phyloP scores from a whole-genome alignment of 2,113 vertebrate species.

The Mustelus asterias region DNA sequence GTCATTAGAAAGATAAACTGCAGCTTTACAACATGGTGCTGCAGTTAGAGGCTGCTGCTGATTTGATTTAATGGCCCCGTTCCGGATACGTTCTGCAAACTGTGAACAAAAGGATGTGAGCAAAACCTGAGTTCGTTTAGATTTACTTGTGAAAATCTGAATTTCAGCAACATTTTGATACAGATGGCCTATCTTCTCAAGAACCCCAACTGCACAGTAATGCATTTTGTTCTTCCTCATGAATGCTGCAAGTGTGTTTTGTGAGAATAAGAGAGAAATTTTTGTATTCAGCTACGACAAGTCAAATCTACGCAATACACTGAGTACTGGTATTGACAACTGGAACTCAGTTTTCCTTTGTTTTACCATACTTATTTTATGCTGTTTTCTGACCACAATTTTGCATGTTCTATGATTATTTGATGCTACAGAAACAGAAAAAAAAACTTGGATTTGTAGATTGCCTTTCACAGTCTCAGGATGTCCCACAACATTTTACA shows the following conservation, averaged over 20 bases:
- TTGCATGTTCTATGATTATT: background rate
- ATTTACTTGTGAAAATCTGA: background rate
- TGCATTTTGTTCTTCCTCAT: background rate
- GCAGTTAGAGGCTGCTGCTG: background rate
- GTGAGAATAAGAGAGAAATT: background rate
- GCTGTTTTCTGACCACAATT: background rate
- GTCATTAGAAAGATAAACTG: slow-evolving; percentile 6
- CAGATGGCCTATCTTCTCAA: background rate
- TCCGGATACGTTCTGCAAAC: background rate
- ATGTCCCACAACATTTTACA: background rate
- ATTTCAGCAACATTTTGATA: background rate
- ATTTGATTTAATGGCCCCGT: background rate
- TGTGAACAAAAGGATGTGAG: background rate
- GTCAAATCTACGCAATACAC: background rate
- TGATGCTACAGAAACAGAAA: background rate
- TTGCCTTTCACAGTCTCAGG: background rate
- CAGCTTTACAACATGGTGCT: background rate
- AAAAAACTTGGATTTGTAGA: background rate
- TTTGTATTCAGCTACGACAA: background rate
- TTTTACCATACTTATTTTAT: background rate
- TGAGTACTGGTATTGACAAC: background rate
- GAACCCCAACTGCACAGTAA: background rate
- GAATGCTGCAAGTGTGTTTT: background rate
- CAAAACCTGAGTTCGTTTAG: background rate
- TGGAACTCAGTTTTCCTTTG: background rate